A percentile compares a stretch with the other conserved stretches of the same genome.
These are phyloP conservation scores for Hedya salicella DNA, from an alignment of 2,888 invertebrate species.

Conservation along the genomic window DNA sequence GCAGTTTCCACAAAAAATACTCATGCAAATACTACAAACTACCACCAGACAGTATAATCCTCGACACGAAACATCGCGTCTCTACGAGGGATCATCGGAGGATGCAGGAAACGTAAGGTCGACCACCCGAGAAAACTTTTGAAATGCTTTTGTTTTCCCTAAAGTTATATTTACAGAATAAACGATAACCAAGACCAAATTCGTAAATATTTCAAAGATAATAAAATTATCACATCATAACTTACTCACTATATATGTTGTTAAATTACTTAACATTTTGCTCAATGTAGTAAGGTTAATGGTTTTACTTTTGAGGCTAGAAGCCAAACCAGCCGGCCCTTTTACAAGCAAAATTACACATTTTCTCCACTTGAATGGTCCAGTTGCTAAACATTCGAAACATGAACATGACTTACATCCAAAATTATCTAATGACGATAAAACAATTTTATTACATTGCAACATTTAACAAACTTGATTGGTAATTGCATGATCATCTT, in stretches of 20 bases:
- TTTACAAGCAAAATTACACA: neutral
- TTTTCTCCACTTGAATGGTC: conserved; percentile 7
- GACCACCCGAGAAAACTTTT: too few relatives aligned
- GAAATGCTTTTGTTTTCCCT: too few relatives aligned
- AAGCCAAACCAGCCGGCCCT: conserved; percentile 23
- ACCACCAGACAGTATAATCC: too few relatives aligned
- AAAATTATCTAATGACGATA: conserved; percentile 5
- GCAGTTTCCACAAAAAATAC: too few relatives aligned
- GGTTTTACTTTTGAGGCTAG: conserved; percentile 11
- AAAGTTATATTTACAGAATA: too few relatives aligned
- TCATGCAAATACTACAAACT: too few relatives aligned
- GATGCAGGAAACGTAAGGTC: too few relatives aligned
- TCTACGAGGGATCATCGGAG: too few relatives aligned
- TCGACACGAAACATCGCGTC: too few relatives aligned
- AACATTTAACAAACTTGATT: conserved; percentile 16
- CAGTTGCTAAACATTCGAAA: neutral
- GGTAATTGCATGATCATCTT: conserved; percentile 3
- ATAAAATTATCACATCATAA: neutral
- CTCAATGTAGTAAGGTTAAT: conserved; percentile 14
- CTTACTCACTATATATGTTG: too few relatives aligned
- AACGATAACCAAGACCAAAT: too few relatives aligned
- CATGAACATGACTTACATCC: neutral
- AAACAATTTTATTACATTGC: conserved; percentile 15
- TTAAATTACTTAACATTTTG: neutral
- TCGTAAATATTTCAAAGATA: too few relatives aligned